Base-by-base conservation (phyloP, 92 coral and sea anemone species). In the Bergia puertoricense region DNA sequence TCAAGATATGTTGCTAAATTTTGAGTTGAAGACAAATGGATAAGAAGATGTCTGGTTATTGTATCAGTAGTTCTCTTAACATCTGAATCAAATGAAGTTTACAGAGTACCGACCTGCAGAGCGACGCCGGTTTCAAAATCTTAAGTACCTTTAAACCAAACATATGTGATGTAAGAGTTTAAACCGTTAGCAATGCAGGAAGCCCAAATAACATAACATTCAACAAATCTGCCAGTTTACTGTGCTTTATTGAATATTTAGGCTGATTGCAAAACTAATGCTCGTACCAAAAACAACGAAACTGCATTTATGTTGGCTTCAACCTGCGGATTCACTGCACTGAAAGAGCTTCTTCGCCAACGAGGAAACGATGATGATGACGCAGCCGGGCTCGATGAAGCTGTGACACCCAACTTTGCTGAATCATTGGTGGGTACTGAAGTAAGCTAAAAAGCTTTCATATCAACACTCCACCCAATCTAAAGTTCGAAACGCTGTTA, bases 221-320 rank as follows among this genome's bases (percentile, higher is more conserved):
- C 11, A 0, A 57, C 20, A 57, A 1, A 57, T 13, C 66, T 16
- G 66, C 18, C 66, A 13, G 13, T 0, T 57, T 10, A 57, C 20
- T 11, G 66, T 57, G 16, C 54, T 43, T 42, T 44, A 13, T 77
- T 44, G 45, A 45, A n/a, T 77, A n/a, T 45, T 48, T 62, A 77
- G 81, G 81, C 9, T 45, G 81, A 39, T 45, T 77, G 81, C 81
- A 44, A 77, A 45, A 77, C 23, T n/a, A 22, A 77, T 20, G 59
- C 81, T 10, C 81, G 59, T 44, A 77, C 50, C 62, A 77, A 77
- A 38, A 75, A 75, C 81, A 76, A 76, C 80, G 59, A 77, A 4
- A 77, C 81, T 18, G 81, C 81, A 6, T 77, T 44, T n/a, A 77
- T 77, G 81, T 45, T 77, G 39, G 81, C 81, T 8, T 42, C 81